Conservation (phyloP, 2,797 vertebrate species). For the Simalia tracyae region DNA sequence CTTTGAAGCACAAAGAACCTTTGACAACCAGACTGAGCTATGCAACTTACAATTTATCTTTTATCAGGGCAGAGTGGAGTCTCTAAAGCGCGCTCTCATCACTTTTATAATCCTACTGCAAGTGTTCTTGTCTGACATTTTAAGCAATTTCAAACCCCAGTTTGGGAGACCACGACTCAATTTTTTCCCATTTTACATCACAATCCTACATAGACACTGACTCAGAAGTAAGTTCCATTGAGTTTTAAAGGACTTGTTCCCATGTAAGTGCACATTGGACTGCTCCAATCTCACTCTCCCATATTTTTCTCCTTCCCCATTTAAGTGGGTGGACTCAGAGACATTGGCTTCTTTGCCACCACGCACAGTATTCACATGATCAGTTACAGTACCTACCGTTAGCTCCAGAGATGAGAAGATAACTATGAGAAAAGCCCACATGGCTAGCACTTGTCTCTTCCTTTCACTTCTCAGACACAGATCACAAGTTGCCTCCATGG, state of each 20-base stretch:
- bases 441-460: conserved; percentile 45
- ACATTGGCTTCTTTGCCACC: conserved; percentile 25
- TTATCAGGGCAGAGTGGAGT: not conserved
- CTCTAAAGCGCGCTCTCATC: not conserved
- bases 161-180: too few species aligned
- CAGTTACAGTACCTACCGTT: conserved; percentile 62
- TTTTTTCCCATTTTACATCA: not conserved
- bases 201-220: not conserved
- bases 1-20: not conserved
- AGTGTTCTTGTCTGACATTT: not conserved
- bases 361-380: conserved; percentile 28
- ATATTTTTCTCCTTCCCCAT: not conserved
- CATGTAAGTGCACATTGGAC: not conserved
- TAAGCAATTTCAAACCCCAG: not conserved
- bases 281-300: not conserved
- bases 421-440: conserved; percentile 55
- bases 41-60: too few species aligned
- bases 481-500: conserved; percentile 10
- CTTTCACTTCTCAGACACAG: conserved; percentile 37
- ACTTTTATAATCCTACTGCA: not conserved
- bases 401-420: conserved; percentile 51
- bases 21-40: not conserved
- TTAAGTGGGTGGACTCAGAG: not conserved
- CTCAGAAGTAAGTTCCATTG: not conserved
- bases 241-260: not conserved